These are phyloP conservation scores for Drosophila azteca DNA, from an alignment of 1,140 invertebrate species.

Conservation along the genomic window DNA sequence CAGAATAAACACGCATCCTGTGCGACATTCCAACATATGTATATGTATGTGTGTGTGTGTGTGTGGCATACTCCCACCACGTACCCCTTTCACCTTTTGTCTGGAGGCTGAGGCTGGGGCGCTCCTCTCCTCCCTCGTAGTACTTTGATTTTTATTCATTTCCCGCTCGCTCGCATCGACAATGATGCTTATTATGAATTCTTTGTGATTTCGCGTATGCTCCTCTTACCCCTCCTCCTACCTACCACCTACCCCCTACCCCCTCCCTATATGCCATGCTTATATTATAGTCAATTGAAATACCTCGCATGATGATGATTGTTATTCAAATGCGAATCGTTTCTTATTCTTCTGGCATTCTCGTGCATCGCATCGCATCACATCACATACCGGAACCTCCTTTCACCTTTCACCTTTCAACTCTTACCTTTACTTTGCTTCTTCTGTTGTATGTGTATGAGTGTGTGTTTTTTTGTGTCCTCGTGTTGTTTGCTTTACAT, in stretches of 20 bases:
- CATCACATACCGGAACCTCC: not conserved
- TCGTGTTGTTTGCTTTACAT: constrained; percentile 73
- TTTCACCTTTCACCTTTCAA: not conserved
- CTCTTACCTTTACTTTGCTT: not conserved
- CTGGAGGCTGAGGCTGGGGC: constrained; percentile 17
- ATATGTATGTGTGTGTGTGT: too few species aligned
- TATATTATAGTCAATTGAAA: constrained; percentile 55
- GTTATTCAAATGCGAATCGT: constrained; percentile 81
- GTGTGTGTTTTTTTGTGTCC: constrained; percentile 25
- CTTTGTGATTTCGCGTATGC: constrained; percentile 75
- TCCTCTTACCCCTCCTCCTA: constrained; percentile 9
- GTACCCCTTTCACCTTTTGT: constrained; percentile 66
- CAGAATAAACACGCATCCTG: constrained; percentile 70
- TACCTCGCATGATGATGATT: constrained; percentile 77
- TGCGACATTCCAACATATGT: constrained; percentile 64
- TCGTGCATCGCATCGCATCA: constrained; percentile 45
- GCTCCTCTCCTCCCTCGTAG: constrained; percentile 32
- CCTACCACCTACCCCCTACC: not conserved
- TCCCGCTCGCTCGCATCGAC: constrained; percentile 74
- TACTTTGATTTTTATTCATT: constrained; percentile 82
- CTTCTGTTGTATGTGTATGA: constrained; percentile 1
- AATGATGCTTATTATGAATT: constrained; percentile 83
- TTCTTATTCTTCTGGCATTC: constrained; percentile 53
- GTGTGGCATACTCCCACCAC: constrained; percentile 8
- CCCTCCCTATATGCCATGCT: not conserved